These are phyloP conservation scores for Loxodonta africana DNA, from an alignment of 2,113 vertebrate species.

Conservation along the genomic window DNA sequence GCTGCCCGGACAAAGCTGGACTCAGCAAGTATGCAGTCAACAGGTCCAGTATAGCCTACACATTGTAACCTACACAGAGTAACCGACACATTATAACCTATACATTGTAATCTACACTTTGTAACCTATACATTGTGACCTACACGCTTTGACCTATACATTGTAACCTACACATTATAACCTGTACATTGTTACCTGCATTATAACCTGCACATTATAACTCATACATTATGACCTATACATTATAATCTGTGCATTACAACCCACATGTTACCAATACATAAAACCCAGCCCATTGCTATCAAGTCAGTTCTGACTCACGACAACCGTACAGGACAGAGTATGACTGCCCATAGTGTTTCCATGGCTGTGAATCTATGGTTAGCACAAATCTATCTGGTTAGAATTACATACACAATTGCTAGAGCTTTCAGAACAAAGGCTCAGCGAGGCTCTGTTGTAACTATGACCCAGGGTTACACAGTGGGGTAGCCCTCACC, in stretches of 20 bases:
- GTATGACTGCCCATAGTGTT: no score
- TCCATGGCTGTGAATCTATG: no score
- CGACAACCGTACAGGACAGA: no score
- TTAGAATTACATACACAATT: background rate
- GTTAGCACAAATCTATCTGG: accelerated
- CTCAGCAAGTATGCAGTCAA: accelerated
- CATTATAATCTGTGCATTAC: background rate
- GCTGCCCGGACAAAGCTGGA: background rate
- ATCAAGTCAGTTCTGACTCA: no score
- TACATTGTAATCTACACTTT: background rate
- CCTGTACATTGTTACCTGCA: background rate
- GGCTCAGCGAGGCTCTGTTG: accelerated
- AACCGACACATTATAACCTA: background rate
- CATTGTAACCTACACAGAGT: background rate
- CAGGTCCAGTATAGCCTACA: background rate
- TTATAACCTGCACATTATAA: background rate
- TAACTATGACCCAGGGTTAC: background rate
- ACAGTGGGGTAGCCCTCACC: accelerated
- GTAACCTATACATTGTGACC: background rate
- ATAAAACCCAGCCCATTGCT: no score
- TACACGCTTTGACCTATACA: background rate
- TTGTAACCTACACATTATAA: no score
- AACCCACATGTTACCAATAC: no score
- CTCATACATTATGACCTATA: background rate
- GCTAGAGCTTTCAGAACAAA: background rate